phyloP scores from a whole-genome alignment of 2,888 invertebrate genomes.

The Drosophila melanocephala region DNA sequence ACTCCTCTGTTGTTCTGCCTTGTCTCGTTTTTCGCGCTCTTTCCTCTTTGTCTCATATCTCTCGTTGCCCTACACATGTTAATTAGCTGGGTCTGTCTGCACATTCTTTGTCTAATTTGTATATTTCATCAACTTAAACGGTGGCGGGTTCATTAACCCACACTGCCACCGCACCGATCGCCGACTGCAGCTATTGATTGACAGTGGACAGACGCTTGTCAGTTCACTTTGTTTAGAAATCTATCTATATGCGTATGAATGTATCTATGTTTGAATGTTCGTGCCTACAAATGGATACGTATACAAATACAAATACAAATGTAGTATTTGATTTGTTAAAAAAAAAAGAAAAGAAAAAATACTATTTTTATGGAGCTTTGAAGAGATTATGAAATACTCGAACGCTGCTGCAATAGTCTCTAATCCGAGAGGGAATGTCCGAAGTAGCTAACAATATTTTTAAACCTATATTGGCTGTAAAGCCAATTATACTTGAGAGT shows the following conservation, averaged over 20 bases:
- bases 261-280: background rate
- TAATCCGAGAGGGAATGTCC: background rate
- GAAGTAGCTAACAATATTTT: background rate
- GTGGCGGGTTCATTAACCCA: conserved; percentile 56
- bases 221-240: conserved; percentile 44
- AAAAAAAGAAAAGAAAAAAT: background rate
- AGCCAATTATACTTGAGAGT: background rate
- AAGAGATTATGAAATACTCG: conserved; percentile 1
- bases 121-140: conserved; percentile 64
- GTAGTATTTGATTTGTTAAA: conserved; percentile 16
- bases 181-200: conserved; percentile 74
- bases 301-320: conserved; percentile 12
- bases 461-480: background rate
- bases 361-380: conserved; percentile 24
- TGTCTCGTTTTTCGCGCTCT: conserved; percentile 23
- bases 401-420: background rate
- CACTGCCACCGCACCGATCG: conserved; percentile 41
- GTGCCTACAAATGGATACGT: conserved; percentile 18
- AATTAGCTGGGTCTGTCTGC: conserved; percentile 65
- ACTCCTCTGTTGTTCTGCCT: conserved; percentile 14
- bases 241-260: background rate
- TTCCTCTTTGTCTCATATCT: conserved; percentile 18
- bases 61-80: conserved; percentile 52
- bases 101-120: conserved; percentile 73
- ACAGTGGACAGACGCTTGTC: conserved; percentile 70